Evolutionary conservation across 2,113 vertebrate species (phyloP).

Genomic region (Spea bombifrons): DNA sequence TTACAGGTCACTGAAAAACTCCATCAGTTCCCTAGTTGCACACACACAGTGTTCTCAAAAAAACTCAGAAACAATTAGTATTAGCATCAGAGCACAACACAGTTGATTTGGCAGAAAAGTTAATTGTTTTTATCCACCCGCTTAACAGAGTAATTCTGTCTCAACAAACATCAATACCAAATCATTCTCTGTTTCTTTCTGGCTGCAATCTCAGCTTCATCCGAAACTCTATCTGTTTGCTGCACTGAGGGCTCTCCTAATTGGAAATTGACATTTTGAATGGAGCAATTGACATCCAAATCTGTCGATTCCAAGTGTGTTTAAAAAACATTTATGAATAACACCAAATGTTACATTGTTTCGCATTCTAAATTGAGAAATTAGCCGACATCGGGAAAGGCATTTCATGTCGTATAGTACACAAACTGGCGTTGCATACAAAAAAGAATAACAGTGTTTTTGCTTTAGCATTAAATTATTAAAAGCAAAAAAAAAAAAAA

Average conservation of each 20-base stretch:
- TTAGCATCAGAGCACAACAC: constrained; percentile 45
- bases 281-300: constrained; percentile 46
- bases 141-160: constrained; percentile 48
- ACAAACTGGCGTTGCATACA: too few relatives aligned
- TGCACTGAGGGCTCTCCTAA: constrained; percentile 38
- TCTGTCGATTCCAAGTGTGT: constrained; percentile 38
- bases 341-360: constrained; percentile 23
- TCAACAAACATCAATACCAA: constrained; percentile 49
- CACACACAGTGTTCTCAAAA: constrained; percentile 25
- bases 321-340: constrained; percentile 31
- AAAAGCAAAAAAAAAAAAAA: too few relatives aligned
- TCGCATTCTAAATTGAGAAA: neutral
- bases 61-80: constrained; percentile 45
- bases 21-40: constrained; percentile 11
- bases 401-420: too few relatives aligned
- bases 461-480: too few relatives aligned
- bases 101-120: constrained; percentile 50
- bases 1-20: constrained; percentile 48
- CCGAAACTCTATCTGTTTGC: constrained; percentile 28
- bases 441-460: too few relatives aligned
- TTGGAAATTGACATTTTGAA: constrained; percentile 47
- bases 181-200: constrained; percentile 39
- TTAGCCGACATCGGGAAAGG: neutral
- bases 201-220: constrained; percentile 12
- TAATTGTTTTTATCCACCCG: constrained; percentile 49